These are phyloP conservation scores for Macaria notata DNA, from an alignment of 2,888 invertebrate species.

Conservation along the genomic window DNA sequence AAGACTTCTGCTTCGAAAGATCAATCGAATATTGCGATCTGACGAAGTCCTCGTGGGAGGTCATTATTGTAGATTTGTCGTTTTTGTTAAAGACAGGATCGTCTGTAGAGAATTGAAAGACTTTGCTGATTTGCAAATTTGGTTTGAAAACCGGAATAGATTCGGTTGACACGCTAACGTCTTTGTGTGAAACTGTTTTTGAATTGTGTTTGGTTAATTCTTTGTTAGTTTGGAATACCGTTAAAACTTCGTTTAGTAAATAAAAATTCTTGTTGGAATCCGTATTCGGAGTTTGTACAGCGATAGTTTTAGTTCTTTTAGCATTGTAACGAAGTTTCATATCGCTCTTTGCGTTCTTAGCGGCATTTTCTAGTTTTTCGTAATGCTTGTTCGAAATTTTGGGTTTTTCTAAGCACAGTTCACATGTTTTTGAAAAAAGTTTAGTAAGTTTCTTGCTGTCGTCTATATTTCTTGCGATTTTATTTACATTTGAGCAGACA, in stretches of 20 bases:
- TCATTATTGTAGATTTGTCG: conserved; percentile 51
- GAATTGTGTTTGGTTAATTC: conserved; percentile 33
- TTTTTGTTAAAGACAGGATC: conserved; percentile 35
- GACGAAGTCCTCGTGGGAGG: conserved; percentile 48
- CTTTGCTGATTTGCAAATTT: conserved; percentile 45
- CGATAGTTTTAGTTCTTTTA: conserved; percentile 9
- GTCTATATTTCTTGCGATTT: conserved; percentile 33
- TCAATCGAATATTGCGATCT: conserved; percentile 40
- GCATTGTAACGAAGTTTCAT: neutral
- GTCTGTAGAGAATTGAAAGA: conserved; percentile 56
- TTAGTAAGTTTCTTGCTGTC: conserved; percentile 38
- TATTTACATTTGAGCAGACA: conserved; percentile 54
- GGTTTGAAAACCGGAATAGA: conserved; percentile 27
- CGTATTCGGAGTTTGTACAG: conserved; percentile 54
- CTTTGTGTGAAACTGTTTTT: conserved; percentile 51
- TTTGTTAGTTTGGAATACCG: conserved; percentile 65
- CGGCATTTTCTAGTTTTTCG: conserved; percentile 1
- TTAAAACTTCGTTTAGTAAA: conserved; percentile 67
- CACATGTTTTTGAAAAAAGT: conserved; percentile 35
- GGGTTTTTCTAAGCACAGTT: conserved; percentile 13
- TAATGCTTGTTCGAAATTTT: conserved; percentile 16
- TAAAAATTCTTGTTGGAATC: conserved; percentile 49
- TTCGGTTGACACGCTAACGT: conserved; percentile 55
- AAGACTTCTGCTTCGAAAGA: conserved; percentile 62
- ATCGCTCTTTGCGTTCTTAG: no score